These are phyloP conservation scores for Hirtodrosophila histrioides DNA, from an alignment of 2,888 invertebrate species.

Conservation along the genomic window DNA sequence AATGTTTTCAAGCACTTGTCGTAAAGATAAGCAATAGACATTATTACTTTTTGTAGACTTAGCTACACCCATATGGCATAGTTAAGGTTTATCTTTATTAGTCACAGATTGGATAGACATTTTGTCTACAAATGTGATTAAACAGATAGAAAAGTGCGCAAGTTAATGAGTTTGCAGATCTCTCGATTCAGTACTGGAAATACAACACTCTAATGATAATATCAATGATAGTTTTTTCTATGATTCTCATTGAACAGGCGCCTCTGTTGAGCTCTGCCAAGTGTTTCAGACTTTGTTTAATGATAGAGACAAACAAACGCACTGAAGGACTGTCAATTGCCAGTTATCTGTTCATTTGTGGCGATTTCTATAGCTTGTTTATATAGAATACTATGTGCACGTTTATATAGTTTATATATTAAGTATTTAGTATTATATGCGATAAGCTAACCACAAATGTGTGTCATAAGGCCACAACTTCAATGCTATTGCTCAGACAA, in stretches of 20 bases:
- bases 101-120: slow-evolving; percentile 7
- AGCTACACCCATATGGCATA: slow-evolving; percentile 3
- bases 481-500: slow-evolving; percentile 65
- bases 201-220: slow-evolving; percentile 26
- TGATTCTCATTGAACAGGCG: slow-evolving; percentile 39
- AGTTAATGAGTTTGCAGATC: neutral
- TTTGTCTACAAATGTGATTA: neutral
- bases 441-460: slow-evolving; percentile 76
- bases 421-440: slow-evolving; percentile 41
- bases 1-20: slow-evolving; percentile 44
- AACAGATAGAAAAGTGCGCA: neutral
- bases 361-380: slow-evolving; percentile 12
- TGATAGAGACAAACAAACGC: slow-evolving; percentile 35
- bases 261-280: slow-evolving; percentile 6
- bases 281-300: slow-evolving; percentile 50
- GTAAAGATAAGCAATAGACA: slow-evolving; percentile 44
- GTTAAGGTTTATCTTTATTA: slow-evolving; percentile 25
- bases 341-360: slow-evolving; percentile 25
- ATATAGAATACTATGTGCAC: neutral
- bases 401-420: slow-evolving; percentile 9
- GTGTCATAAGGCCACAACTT: slow-evolving; percentile 80
- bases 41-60: slow-evolving; percentile 25
- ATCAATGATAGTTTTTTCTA: slow-evolving; percentile 30
- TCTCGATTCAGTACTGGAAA: slow-evolving; percentile 2
- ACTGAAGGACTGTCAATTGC: slow-evolving; percentile 23